Conservation (phyloP, 2,888 invertebrate species). For the Micropterix aruncella region DNA sequence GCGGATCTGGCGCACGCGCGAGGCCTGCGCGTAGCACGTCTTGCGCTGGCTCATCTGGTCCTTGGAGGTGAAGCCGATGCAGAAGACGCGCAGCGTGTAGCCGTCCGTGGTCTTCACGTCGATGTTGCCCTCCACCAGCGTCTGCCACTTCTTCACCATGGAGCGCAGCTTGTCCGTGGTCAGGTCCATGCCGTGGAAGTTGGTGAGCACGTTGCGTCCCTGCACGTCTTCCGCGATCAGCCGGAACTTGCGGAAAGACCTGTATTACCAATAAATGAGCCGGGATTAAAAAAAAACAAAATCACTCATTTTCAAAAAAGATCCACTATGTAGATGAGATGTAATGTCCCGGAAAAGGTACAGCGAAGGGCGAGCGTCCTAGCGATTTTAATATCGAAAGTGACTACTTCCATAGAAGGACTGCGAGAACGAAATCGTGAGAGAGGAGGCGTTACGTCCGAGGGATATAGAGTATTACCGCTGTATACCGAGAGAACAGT, state of each 20-base stretch:
- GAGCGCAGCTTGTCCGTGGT: slow-evolving; percentile 97
- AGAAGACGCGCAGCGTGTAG: slow-evolving; percentile 90
- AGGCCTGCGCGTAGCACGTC: slow-evolving; percentile 96
- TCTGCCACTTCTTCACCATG: slow-evolving; percentile 99
- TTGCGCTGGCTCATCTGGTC: slow-evolving; percentile 89
- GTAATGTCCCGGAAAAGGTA: too few species aligned
- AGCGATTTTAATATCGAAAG: too few species aligned
- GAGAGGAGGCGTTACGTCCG: too few species aligned
- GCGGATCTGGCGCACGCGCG: slow-evolving; percentile 64
- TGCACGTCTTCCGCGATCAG: slow-evolving; percentile 97
- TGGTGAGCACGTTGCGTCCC: slow-evolving; percentile 89
- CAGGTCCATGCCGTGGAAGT: slow-evolving; percentile 99
- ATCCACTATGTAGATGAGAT: too few species aligned
- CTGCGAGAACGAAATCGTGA: too few species aligned
- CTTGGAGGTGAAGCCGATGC: slow-evolving; percentile 98
- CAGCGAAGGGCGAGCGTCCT: too few species aligned
- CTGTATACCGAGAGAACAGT: too few species aligned
- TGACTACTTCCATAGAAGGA: too few species aligned
- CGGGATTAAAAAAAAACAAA: background rate
- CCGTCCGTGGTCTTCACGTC: slow-evolving; percentile 98
- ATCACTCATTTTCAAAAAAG: background rate
- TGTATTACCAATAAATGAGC: too few species aligned
- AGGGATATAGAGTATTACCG: too few species aligned
- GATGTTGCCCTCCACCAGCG: slow-evolving; percentile 91
- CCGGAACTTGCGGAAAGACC: slow-evolving; percentile 95